A percentile compares a stretch with the other conserved stretches of the same genome.
Conservation (phyloP, 2,888 invertebrate genomes). For the Rhamphomyia laevipes region DNA sequence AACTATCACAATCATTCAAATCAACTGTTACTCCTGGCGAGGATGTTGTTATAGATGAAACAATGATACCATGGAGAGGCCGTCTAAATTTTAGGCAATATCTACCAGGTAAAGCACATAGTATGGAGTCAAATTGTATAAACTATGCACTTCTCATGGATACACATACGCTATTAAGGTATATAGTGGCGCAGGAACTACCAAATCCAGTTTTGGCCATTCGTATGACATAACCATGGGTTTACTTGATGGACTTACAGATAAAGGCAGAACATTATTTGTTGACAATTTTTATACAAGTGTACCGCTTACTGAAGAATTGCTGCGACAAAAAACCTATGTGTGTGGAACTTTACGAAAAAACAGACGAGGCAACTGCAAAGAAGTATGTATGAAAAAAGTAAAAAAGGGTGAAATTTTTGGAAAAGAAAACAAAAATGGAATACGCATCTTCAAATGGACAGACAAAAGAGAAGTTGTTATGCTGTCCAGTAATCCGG, state of each 20-base stretch:
- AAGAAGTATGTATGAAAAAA: background rate
- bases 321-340: constrained; percentile 2
- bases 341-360: background rate
- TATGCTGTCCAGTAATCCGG: constrained; percentile 5
- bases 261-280: constrained; percentile 5
- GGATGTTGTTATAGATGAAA: background rate
- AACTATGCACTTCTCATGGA: constrained; percentile 1
- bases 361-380: constrained; percentile 4
- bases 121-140: constrained; percentile 8
- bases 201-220: background rate
- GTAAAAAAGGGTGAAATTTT: background rate
- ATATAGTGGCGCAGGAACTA: constrained; percentile 2
- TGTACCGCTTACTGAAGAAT: constrained; percentile 4
- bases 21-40: constrained; percentile 1
- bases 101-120: constrained; percentile 7
- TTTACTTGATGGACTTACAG: constrained; percentile 6
- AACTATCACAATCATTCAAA: constrained; percentile 7
- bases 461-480: constrained; percentile 2
- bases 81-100: constrained; percentile 9
- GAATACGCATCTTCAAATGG: constrained; percentile 8
- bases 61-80: constrained; percentile 8
- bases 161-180: constrained; percentile 6
- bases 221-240: background rate
- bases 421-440: constrained; percentile 1
- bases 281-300: constrained; percentile 7